Evolutionary conservation across 2,797 vertebrate genomes (phyloP), one percentile per base, ranked within the genome.

Genomic region (Leuciscus waleckii): DNA sequence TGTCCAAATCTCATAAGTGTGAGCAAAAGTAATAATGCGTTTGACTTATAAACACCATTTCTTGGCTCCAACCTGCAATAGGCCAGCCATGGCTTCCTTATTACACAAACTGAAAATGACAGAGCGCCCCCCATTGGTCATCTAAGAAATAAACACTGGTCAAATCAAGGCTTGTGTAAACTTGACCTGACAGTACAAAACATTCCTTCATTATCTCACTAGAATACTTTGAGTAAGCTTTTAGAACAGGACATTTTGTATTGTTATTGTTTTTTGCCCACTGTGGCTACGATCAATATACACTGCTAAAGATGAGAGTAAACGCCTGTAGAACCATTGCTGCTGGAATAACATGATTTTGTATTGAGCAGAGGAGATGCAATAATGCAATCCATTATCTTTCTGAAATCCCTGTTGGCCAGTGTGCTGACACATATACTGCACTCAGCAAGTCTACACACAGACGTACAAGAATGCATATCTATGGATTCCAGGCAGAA

Each of bases 391-490:
- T 67, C 71, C 58, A n/a, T 37, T 75, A 29, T 78, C n/a, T 84
- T 54, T 32, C 54, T 67, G 49, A 73, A 80, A 21, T 81, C 32
- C 77, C 77, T 41, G 39, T 69, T 81, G 79, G n/a, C 21, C 58
- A n/a, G 14, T 84, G 73, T 41, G 37, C 71, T 63, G 81, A 84
- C 67, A 85, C 65, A 73, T 26, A 41, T 37, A 69, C 83, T 67
- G 39, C 29, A 54, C 76, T 85, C 79, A 79, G 79, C 80, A 88
- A 73, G 39, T 81, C 61, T 58, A 75, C 41, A 71, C 67, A 71
- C 61, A 76, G 23, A 54, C 29, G 19, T 43, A 51, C 29, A 76
- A 39, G 61, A 75, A 76, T 51, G 54, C 35, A 56, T 29, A 54
- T 58, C 37, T 71, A 37, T 56, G 65, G 21, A 82, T 26, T 61